These are phyloP conservation scores for Drosophila anomelani DNA, from an alignment of 2,888 invertebrate genomes.

Conservation along the genomic window DNA sequence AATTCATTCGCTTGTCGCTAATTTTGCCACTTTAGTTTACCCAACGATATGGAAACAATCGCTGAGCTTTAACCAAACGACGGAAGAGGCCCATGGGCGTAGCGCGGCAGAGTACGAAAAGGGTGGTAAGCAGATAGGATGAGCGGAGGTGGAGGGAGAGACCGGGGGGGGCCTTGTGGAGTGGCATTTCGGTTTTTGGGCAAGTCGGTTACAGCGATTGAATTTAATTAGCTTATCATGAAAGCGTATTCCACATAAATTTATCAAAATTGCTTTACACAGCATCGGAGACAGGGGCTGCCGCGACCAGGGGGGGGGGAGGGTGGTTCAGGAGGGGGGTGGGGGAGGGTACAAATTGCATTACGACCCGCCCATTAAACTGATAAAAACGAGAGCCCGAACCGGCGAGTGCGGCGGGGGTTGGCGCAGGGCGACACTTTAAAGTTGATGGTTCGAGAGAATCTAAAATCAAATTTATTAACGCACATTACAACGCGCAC, in stretches of 20 bases:
- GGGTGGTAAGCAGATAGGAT: not conserved
- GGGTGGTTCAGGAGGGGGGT: not conserved
- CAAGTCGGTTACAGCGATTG: conserved; percentile 79
- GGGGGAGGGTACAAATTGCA: conserved; percentile 68
- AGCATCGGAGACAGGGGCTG: conserved; percentile 51
- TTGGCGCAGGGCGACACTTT: conserved; percentile 66
- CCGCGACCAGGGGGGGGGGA: not conserved
- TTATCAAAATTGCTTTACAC: conserved; percentile 79
- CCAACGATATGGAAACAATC: conserved; percentile 75
- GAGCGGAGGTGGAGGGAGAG: not conserved
- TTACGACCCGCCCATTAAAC: conserved; percentile 77
- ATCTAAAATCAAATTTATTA: conserved; percentile 78
- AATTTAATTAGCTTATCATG: conserved; percentile 81
- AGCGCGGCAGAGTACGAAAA: conserved; percentile 1
- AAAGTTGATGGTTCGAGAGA: conserved; percentile 66
- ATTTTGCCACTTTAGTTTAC: conserved; percentile 56
- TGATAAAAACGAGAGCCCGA: conserved; percentile 74
- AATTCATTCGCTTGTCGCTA: conserved; percentile 45
- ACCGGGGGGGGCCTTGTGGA: not conserved
- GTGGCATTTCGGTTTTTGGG: conserved; percentile 69
- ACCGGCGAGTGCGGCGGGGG: conserved; percentile 4
- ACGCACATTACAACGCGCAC: conserved; percentile 73
- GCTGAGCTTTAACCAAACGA: conserved; percentile 60
- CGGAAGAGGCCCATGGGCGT: not conserved
- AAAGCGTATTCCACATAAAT: conserved; percentile 80